Evolutionary conservation across 2,797 vertebrate species (phyloP).

Genomic region (Sternotherus odoratus): DNA sequence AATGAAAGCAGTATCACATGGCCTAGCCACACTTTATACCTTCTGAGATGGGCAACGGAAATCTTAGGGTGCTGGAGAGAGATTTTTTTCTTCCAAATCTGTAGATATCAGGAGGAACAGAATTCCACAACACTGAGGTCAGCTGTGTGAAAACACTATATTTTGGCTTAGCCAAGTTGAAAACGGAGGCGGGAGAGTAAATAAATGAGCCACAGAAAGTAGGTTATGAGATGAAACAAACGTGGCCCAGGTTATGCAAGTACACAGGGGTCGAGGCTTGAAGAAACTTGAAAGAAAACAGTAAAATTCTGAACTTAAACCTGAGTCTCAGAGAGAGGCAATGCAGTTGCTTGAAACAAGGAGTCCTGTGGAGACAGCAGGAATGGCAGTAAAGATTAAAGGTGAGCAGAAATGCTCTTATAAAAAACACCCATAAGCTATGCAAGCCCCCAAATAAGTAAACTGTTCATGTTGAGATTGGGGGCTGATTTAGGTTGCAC

Average conservation of each 20-base stretch:
- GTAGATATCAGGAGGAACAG: slow-evolving; percentile 28
- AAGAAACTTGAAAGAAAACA: slow-evolving; percentile 37
- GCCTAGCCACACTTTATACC: slow-evolving; percentile 18
- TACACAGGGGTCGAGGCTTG: slow-evolving; percentile 56
- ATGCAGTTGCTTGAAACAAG: background rate
- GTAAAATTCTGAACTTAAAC: slow-evolving; percentile 44
- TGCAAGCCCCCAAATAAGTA: slow-evolving; percentile 20
- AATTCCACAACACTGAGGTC: slow-evolving; percentile 20
- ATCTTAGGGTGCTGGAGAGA: slow-evolving; percentile 15
- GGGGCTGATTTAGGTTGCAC: background rate
- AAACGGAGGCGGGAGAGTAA: background rate
- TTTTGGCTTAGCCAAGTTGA: slow-evolving; percentile 48
- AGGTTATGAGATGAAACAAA: slow-evolving; percentile 50
- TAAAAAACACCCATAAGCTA: background rate
- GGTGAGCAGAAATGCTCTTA: slow-evolving; percentile 13
- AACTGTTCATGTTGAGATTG: slow-evolving; percentile 23
- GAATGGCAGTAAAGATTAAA: slow-evolving; percentile 25
- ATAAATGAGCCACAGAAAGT: slow-evolving; percentile 58
- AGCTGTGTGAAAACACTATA: background rate
- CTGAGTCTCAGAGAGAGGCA: slow-evolving; percentile 27
- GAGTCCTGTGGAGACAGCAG: slow-evolving; percentile 28
- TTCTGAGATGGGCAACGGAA: background rate
- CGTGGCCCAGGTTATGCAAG: slow-evolving; percentile 45
- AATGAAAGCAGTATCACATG: slow-evolving; percentile 29
- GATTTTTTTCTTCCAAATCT: slow-evolving; percentile 52